Evolutionary conservation across 2,888 invertebrate species (phyloP), one percentile per base, ranked within the genome.

Genomic region (Polyommatus icarus): DNA sequence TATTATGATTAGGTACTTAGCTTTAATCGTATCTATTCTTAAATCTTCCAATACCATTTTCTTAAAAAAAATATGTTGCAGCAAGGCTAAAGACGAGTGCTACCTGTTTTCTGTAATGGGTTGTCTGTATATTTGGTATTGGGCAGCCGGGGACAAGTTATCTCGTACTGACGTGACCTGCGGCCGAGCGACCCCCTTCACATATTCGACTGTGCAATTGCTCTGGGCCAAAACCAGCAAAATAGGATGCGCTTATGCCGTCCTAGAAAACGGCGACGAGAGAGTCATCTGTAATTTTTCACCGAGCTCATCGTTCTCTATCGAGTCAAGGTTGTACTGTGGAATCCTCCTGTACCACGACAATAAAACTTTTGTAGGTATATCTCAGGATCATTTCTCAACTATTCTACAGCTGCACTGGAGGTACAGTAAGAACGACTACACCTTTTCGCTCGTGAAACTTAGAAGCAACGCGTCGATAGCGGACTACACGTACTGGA

Each of bases 231-330:
- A 87, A 29, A 93, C 93, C 5, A 83, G 82, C 77, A 91, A 91
- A 88, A 85, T 94, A 24, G 93, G 93, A 75, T 94, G 93, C 83
- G 93, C 92, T 15, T 91, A 86, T 80, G 91, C 87, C 54, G 79
- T 80, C 79, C 83, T 82, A 61, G 20, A 71, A 1, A 86, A 86
- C 79, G 91, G 90, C 36, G 89, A 93, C 80, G 80, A 88, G 32
- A 85, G 92, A 84, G 89, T 93, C 12, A 85, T 91, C 2, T 94
- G 93, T 78, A 90, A 91, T 81, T 94, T 93, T 81, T 83, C 90
- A 36, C 93, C 93, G 12, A 91, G 92, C 29, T 91, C 93, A n/a
- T 88, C 90, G 18, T 93, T 88, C 80, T 82, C 81, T 80, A 78
- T 93, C 8, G 81, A 85, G 1, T 86, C 87, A 0, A 87, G 86